Base-by-base conservation (phyloP, 1,140 invertebrate genomes). In the Xylocopa sonorina region DNA sequence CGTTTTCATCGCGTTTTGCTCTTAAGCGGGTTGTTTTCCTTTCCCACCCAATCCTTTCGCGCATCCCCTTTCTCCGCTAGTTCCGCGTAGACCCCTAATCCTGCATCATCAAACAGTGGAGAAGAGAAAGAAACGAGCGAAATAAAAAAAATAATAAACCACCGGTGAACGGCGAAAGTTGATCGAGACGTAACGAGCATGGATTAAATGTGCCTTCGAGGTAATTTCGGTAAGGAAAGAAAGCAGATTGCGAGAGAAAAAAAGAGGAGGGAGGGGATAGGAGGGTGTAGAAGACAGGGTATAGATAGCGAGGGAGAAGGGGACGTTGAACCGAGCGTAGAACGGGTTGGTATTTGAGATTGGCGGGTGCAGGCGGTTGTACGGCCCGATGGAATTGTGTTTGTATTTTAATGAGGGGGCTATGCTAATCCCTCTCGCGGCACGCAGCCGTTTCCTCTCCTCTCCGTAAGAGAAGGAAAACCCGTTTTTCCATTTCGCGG, bases 371-470 rank as follows among this genome's bases (percentile, higher is more conserved):
- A 62, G 78, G 57, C 32, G 74, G 60, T 62, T 85, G 83, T 88
- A 88, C 83, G 78, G 67, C 71, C 83, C 79, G 84, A 85, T 80
- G 86, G 73, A 88, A 89, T 84, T 86, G 88, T 91, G 89, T 91
- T 91, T 91, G 89, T 91, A 89, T 91, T 91, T 91, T 91, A 91
- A 92, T 90, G 90, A 92, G 88, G 86, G 88, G 80, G 86, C 87
- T 90, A 91, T 91, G 91, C 88, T 92, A 91, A 91, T 92, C 89
- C 87, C 86, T 88, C 85, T 88, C 81, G 73, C 84, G 82, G 85
- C 84, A 88, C 85, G 81, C 85, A 84, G 83, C 73, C 82, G 76
- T 87, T n/a, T 81, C 77, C 79, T 71, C 62, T 51, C 32, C 67
- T 74, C 73, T 67, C 38, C 64, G 18, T 12, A 74, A 48, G 84